Percentiles rank a stretch among this genome's conserved stretches.
Evolutionary conservation across 2,113 vertebrate genomes (phyloP).

Genomic region (Scopus umbretta): DNA sequence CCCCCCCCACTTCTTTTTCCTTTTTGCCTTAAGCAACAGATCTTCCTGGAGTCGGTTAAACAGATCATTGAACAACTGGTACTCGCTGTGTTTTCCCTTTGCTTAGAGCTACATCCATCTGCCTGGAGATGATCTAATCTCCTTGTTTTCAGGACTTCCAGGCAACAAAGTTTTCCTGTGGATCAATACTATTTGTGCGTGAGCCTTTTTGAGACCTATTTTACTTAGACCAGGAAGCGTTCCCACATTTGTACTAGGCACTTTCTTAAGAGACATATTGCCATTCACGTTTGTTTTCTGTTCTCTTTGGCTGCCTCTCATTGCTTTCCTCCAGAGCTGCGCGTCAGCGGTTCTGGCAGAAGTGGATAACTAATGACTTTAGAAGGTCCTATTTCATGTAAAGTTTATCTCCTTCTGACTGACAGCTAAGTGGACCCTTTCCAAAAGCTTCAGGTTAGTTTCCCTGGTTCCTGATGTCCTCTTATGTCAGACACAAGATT

Average conservation of each 20-base stretch:
- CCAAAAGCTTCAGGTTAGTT: constrained; percentile 46
- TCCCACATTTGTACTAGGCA: not conserved
- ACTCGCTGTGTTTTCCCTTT: not conserved
- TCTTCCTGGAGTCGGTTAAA: not conserved
- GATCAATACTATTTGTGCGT: not conserved
- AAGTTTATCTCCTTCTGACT: constrained; percentile 55
- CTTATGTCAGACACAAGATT: constrained; percentile 42
- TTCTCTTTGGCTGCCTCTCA: constrained; percentile 45
- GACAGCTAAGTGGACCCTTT: constrained; percentile 33
- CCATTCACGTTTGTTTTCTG: constrained; percentile 48
- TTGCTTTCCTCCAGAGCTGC: constrained; percentile 18
- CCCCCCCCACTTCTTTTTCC: not conserved
- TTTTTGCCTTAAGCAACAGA: not conserved
- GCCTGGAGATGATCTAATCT: not conserved
- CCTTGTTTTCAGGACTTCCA: not conserved
- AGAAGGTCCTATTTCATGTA: constrained; percentile 35
- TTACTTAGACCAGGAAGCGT: not conserved
- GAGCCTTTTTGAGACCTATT: not conserved
- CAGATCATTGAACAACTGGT: not conserved
- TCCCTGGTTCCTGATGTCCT: not conserved
- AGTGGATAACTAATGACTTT: constrained; percentile 11
- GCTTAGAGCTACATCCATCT: not conserved
- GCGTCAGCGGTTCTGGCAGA: constrained; percentile 28
- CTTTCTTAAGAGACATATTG: not conserved
- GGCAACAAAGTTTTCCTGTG: not conserved